Evolutionary conservation across 2,113 vertebrate species (phyloP), one percentile per base, ranked within the genome.

Genomic region (Hypanus sabinus): DNA sequence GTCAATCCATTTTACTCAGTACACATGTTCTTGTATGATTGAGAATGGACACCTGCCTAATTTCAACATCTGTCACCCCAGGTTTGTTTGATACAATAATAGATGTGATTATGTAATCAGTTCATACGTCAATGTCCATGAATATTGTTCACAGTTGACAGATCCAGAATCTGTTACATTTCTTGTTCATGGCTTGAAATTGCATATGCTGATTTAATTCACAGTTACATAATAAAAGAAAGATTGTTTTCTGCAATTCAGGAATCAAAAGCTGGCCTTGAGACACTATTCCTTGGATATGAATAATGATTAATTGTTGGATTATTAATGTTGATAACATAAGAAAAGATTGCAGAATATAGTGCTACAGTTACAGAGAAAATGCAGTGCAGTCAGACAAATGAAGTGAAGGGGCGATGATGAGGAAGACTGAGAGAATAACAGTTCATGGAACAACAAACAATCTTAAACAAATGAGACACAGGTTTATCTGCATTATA

Each of bases 91-190:
- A 93, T 24, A 24, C 91, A 73, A 55, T 93, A 38, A 93, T 93
- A 46, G 91, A 93, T 93, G 91, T 93, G 91, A 93, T 93, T 93
- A 93, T 93, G 20, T 46, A 73, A 73, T 73, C 91, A 93, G 91
- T 38, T 55, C 38, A 90, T 36, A 60, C 57, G n/a, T 90, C 85
- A 73, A 24, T 55, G 71, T 0, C 36, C 71, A 73, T 75, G 55
- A 93, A 93, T 30, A 73, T 93, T 73, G 91, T 75, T 24, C 38
- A 12, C 68, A 12, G 90, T 71, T 93, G 27, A 93, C 73, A 73
- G 33, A 93, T 73, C 68, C 5, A 14, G 27, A 93, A 73, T 5
- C 90, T 71, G 20, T 20, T 46, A 20, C 24, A 10, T 93, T 46
- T 93, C 62, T 46, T 93, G 11, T 93, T 10, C 36, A 93, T 71